These are phyloP conservation scores for Cetoscarus ocellatus DNA, from an alignment of 2,797 vertebrate genomes.

Conservation along the genomic window DNA sequence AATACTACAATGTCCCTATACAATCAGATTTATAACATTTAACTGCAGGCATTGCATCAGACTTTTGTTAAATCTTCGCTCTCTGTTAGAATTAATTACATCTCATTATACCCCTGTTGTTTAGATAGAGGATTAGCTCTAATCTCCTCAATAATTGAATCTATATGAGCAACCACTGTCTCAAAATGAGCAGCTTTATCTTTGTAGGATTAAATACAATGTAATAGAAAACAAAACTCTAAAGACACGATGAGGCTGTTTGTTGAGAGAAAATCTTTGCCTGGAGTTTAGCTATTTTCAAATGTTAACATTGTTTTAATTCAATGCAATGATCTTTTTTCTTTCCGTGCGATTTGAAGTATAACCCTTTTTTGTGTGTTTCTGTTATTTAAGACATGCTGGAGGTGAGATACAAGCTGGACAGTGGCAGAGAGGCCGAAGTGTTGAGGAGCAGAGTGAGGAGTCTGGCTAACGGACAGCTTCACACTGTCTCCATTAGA, in stretches of 20 bases:
- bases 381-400: constrained; percentile 83
- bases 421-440: constrained; percentile 86
- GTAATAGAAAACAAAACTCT: constrained; percentile 13
- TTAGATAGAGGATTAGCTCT: constrained; percentile 43
- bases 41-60: too few relatives aligned
- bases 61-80: too few relatives aligned
- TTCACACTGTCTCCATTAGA: constrained; percentile 86
- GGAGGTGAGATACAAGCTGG: constrained; percentile 92
- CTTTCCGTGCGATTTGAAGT: not conserved
- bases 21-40: too few relatives aligned
- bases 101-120: not conserved
- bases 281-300: too few relatives aligned
- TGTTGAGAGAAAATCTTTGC: not conserved
- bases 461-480: constrained; percentile 89
- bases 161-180: constrained; percentile 15
- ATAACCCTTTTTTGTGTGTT: constrained; percentile 11
- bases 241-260: not conserved
- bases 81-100: too few relatives aligned
- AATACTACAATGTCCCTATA: too few relatives aligned
- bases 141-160: constrained; percentile 51
- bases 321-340: not conserved
- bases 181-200: constrained; percentile 6
- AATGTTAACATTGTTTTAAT: too few relatives aligned
- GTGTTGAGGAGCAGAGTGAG: constrained; percentile 83
- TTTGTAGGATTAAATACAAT: constrained; percentile 22